Conservation (phyloP, 2,888 invertebrate species). For the Megamerina dolium region DNA sequence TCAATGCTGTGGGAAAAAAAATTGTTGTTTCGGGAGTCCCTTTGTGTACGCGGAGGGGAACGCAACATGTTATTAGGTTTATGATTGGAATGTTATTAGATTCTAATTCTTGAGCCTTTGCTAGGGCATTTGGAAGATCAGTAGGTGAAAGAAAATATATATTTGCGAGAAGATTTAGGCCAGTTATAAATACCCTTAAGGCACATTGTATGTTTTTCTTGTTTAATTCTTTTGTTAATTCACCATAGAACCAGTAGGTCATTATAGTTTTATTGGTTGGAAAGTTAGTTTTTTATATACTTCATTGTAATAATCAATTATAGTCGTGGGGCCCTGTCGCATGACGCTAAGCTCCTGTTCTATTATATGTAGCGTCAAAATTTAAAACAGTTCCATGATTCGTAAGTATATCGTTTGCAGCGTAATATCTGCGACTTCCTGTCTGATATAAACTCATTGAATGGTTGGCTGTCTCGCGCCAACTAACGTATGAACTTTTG, state of each 20-base stretch:
- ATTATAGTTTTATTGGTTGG: constrained; percentile 11
- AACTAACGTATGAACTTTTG: constrained; percentile 9
- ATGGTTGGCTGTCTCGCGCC: constrained; percentile 13
- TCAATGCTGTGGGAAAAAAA: too few relatives aligned
- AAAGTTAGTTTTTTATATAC: constrained; percentile 10
- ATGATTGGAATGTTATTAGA: too few relatives aligned
- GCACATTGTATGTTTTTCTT: constrained; percentile 9
- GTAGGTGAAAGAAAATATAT: constrained; percentile 14
- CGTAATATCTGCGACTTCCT: constrained; percentile 9
- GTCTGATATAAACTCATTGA: not conserved
- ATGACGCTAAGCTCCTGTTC: constrained; percentile 16
- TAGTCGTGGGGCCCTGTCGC: constrained; percentile 9
- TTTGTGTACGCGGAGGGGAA: constrained; percentile 4
- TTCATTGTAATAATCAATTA: constrained; percentile 7
- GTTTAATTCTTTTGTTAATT: constrained; percentile 12
- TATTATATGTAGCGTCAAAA: constrained; percentile 14
- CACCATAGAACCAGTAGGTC: constrained; percentile 9
- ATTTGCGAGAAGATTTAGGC: constrained; percentile 7
- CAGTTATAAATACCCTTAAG: constrained; percentile 11
- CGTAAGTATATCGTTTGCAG: constrained; percentile 9
- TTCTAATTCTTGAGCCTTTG: constrained; percentile 12
- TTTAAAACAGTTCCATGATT: constrained; percentile 17
- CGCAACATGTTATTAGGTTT: too few relatives aligned
- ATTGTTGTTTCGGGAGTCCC: too few relatives aligned
- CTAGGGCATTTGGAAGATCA: constrained; percentile 11